phyloP scores from a whole-genome alignment of 1,140 invertebrate genomes.

The Trichogramma pretiosum region DNA sequence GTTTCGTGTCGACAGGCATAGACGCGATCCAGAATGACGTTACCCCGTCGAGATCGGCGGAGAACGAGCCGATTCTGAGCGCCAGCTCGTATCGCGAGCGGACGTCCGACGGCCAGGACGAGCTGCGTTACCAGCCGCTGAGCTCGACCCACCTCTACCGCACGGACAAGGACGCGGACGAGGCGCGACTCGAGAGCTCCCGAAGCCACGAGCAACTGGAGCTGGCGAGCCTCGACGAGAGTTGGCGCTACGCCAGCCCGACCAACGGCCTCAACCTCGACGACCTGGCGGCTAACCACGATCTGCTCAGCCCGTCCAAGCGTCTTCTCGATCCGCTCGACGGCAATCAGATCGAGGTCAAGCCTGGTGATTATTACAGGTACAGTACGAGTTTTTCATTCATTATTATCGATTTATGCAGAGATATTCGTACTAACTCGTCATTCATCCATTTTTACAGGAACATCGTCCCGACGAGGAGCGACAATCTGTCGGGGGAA shows the following conservation, averaged over 20 bases:
- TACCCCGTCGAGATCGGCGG: slow-evolving; percentile 25
- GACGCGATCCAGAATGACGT: slow-evolving; percentile 35
- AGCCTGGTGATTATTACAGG: slow-evolving; percentile 36
- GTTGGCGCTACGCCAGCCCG: neutral
- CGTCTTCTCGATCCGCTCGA: slow-evolving; percentile 38
- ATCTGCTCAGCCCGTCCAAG: slow-evolving; percentile 30
- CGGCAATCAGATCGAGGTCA: slow-evolving; percentile 41
- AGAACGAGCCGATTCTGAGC: slow-evolving; percentile 30
- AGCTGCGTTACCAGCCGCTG: no score
- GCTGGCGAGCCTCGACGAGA: slow-evolving; percentile 17
- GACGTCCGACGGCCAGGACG: slow-evolving; percentile 24
- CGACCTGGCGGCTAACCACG: neutral
- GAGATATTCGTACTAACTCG: no score
- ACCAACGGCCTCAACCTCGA: neutral
- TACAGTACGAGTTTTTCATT: no score
- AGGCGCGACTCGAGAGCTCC: slow-evolving; percentile 32
- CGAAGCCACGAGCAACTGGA: slow-evolving; percentile 21
- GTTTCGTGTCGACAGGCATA: no score
- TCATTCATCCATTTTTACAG: slow-evolving; percentile 3
- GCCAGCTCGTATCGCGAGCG: slow-evolving; percentile 31
- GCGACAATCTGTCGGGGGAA: slow-evolving; percentile 54
- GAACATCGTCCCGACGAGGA: slow-evolving; percentile 31
- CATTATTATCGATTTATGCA: no score
- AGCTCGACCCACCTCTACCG: no score
- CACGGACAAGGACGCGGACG: slow-evolving; percentile 10